These are phyloP conservation scores for Typhlichthys eigenmanni DNA, from an alignment of 2,797 vertebrate genomes.

Conservation along the genomic window DNA sequence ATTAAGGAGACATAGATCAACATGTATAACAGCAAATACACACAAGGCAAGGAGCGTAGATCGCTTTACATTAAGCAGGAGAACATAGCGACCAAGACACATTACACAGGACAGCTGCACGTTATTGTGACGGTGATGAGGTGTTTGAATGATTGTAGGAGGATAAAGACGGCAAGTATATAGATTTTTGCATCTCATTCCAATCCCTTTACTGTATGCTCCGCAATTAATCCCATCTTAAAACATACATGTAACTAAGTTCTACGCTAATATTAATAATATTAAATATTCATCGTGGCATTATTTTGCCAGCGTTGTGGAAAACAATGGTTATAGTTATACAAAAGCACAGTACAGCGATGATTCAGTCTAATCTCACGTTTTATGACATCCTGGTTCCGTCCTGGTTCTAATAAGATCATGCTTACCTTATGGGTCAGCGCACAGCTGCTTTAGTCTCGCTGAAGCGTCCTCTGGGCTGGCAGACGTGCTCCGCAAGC, in stretches of 20 bases:
- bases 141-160: too few relatives aligned
- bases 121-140: too few relatives aligned
- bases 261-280: background rate
- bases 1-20: too few relatives aligned
- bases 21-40: too few relatives aligned
- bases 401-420: background rate
- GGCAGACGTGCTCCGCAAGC: conserved; percentile 27
- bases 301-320: background rate
- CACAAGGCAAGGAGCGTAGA: too few relatives aligned
- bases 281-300: background rate
- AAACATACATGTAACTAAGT: background rate
- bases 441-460: background rate
- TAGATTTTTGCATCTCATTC: too few relatives aligned
- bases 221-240: background rate
- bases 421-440: conserved; percentile 35
- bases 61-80: too few relatives aligned
- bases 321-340: background rate
- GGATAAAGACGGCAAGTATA: too few relatives aligned
- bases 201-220: too few relatives aligned
- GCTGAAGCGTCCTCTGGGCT: conserved; percentile 15
- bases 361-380: background rate
- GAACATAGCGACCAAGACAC: too few relatives aligned
- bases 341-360: background rate
- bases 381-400: background rate
- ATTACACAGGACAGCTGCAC: too few relatives aligned